A percentile compares a stretch with the other conserved stretches of the same genome.
Evolutionary conservation across 2,797 vertebrate genomes (phyloP).

Genomic region (Alca torda): DNA sequence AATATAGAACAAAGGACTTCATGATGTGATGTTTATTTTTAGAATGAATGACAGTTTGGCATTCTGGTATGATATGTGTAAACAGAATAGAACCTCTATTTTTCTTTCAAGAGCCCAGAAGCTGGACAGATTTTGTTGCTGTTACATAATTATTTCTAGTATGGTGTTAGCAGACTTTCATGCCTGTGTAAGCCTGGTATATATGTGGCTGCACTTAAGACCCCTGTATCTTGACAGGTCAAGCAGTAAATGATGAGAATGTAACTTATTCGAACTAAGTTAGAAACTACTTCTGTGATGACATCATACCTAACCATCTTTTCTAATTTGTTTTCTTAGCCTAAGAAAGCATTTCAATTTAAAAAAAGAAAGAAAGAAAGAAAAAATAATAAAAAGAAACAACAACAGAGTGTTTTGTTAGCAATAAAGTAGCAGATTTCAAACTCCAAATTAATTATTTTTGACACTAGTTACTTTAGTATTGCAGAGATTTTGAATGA

Average conservation of each 20-base stretch:
- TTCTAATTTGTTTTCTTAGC: not conserved
- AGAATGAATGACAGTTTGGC: not conserved
- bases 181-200: not conserved
- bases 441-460: not conserved
- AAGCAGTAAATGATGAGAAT: not conserved
- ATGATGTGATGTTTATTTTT: not conserved
- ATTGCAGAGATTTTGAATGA: not conserved
- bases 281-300: not conserved
- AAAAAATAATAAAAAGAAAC: not conserved
- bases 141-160: not conserved
- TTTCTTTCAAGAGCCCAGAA: not conserved
- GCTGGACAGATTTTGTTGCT: not conserved
- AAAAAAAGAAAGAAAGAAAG: not conserved
- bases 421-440: not conserved
- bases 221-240: not conserved
- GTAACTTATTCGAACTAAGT: not conserved
- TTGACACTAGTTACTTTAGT: not conserved
- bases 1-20: not conserved
- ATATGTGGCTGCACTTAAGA: not conserved
- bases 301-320: not conserved
- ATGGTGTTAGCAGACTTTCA: not conserved
- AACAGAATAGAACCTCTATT: not conserved
- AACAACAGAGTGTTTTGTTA: not conserved
- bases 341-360: not conserved
- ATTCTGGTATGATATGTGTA: not conserved